A percentile compares a stretch with the other conserved stretches of the same genome.
Conservation (phyloP, 2,113 vertebrate genomes). For the Sylvilagus bachmani region DNA sequence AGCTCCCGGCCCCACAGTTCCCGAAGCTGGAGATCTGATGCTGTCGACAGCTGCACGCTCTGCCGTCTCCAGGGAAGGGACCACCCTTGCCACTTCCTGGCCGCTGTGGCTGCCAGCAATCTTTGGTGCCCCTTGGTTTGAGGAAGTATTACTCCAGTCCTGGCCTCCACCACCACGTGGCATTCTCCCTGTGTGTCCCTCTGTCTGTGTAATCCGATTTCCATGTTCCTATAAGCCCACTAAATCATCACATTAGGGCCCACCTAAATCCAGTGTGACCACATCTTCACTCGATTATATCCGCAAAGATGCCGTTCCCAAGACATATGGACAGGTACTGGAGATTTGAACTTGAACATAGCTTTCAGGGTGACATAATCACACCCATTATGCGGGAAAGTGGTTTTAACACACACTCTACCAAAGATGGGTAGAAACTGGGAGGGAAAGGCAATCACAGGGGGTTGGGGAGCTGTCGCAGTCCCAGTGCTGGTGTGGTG, state of each 20-base stretch:
- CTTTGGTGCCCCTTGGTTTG: not conserved
- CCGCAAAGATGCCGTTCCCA: not conserved
- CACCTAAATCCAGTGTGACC: not conserved
- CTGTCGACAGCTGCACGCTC: not conserved
- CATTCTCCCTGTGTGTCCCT: not conserved
- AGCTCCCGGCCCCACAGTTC: not conserved
- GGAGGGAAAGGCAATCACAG: not conserved
- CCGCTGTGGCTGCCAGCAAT: not conserved
- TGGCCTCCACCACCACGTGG: not conserved
- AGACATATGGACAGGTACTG: not conserved
- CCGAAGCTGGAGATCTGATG: not conserved
- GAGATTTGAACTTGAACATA: not conserved
- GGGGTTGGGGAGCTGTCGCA: not conserved
- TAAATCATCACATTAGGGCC: not conserved
- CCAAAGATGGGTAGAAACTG: not conserved
- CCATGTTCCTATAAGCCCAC: not conserved
- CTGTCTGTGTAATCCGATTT: not conserved
- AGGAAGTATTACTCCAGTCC: not conserved
- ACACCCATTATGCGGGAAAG: not conserved
- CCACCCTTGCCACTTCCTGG: not conserved
- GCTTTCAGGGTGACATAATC: not conserved
- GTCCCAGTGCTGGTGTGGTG: rapidly evolving
- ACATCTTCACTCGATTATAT: not conserved
- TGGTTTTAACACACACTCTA: not conserved
- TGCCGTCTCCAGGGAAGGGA: not conserved